Conservation (phyloP, 2,797 vertebrate genomes). For the Pseudochirops corinnae region DNA sequence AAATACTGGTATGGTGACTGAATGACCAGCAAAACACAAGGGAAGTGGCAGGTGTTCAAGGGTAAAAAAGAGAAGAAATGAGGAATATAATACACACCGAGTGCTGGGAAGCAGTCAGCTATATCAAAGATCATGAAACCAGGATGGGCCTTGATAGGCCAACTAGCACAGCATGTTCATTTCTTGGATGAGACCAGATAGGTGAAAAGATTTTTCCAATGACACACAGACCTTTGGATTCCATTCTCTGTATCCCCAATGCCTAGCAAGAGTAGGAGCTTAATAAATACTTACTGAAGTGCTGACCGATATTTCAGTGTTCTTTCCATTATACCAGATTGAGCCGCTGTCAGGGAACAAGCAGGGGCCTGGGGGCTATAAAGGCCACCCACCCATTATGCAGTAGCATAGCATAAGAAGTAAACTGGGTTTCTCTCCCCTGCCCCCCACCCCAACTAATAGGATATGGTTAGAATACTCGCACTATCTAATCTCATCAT, state of each 20-base stretch:
- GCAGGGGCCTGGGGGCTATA: too few species aligned
- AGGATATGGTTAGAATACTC: neutral
- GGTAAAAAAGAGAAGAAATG: neutral
- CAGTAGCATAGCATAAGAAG: neutral
- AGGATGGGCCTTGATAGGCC: neutral
- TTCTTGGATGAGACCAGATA: neutral
- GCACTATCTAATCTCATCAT: neutral
- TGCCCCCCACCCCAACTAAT: neutral
- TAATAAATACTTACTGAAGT: neutral
- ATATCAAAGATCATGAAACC: neutral
- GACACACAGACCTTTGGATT: neutral
- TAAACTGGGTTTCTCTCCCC: neutral
- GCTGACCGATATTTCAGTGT: neutral
- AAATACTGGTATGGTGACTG: neutral
- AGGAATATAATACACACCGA: neutral
- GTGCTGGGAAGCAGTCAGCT: neutral
- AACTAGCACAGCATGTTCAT: neutral
- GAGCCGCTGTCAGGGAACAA: neutral
- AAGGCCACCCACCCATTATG: too few species aligned
- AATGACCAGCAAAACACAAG: neutral
- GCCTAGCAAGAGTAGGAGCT: neutral
- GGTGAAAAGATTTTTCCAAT: neutral
- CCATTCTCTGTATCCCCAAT: neutral
- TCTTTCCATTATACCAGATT: neutral
- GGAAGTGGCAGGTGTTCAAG: neutral